Base-by-base conservation (phyloP, 2,888 invertebrate genomes). In the Mesorhabditis belari region DNA sequence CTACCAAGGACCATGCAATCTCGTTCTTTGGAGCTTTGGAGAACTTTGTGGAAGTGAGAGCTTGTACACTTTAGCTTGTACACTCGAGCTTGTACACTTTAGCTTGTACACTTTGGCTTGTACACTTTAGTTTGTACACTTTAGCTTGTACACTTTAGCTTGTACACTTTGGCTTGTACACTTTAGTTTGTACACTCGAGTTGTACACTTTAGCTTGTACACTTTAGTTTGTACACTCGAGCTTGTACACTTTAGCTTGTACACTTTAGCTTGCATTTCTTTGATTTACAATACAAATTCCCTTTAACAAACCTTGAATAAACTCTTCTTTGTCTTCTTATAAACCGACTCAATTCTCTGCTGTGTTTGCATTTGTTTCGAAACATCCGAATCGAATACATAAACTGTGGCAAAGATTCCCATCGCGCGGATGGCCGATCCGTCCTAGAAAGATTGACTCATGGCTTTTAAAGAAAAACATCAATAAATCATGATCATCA, bases 351-450 rank as follows among this genome's bases (percentile, higher is more conserved):
- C 79, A 19, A 79, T 73, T 27, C 69, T 62, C 55, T 61, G 61
- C 62, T 78, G 79, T 9, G 74, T 77, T 26, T 70, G 64, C 79
- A 79, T 77, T 63, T 75, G 68, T 29, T 77, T 73, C 54, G 70
- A 66, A 49, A 79, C 77, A 55, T 75, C 72, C 17, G 67, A 70
- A 62, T 79, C 79, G 59, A 79, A 79, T 12, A 79, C 69, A 62
- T 78, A 79, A 35, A 80, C 74, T 0, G 78, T 79, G 21, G 79
- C 78, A 55, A 79, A 79, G n/a, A 79, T 66, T 25, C 78, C 77
- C 67, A 79, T 68, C 1, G 78, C 76, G 4, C 77, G 69, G 6
- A 76, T 66, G 3, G 70, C 58, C 27, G 62, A 65, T 27, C 67
- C 70, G 57, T 76, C 76, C 75, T 77, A 53, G 54, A 71, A 54